Conservation (phyloP, 1,140 invertebrate genomes). For the Aphaenogaster ashmeadi region DNA sequence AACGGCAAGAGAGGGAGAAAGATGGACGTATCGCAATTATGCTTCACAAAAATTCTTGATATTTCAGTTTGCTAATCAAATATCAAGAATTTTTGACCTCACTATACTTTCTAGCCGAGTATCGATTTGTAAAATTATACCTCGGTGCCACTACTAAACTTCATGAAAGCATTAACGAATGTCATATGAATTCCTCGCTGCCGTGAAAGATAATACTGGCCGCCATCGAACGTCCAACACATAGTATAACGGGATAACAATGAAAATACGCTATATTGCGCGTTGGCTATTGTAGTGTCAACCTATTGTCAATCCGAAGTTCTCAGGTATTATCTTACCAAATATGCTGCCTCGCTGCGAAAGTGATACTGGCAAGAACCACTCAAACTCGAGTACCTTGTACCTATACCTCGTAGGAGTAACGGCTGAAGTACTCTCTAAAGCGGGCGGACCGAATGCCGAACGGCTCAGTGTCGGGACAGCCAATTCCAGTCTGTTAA, state of each 20-base stretch:
- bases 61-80: not conserved
- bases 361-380: constrained; percentile 74
- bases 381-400: constrained; percentile 71
- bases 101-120: too few species aligned
- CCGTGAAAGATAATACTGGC: not conserved
- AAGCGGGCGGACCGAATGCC: constrained; percentile 69
- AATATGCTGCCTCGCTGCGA: constrained; percentile 72
- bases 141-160: not conserved
- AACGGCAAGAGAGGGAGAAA: not conserved
- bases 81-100: not conserved
- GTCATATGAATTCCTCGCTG: not conserved
- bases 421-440: constrained; percentile 72
- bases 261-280: constrained; percentile 51
- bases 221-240: constrained; percentile 17
- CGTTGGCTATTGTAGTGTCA: constrained; percentile 50
- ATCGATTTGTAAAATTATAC: constrained; percentile 1
- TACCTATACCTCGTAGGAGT: constrained; percentile 68
- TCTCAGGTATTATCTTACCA: constrained; percentile 71
- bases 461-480: constrained; percentile 72
- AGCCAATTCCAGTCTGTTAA: constrained; percentile 73
- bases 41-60: not conserved
- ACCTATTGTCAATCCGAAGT: constrained; percentile 62
- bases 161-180: not conserved
- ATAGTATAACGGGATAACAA: constrained; percentile 44
- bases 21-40: not conserved